Conservation (phyloP, 2,113 vertebrate genomes). For the Noctilio leporinus region DNA sequence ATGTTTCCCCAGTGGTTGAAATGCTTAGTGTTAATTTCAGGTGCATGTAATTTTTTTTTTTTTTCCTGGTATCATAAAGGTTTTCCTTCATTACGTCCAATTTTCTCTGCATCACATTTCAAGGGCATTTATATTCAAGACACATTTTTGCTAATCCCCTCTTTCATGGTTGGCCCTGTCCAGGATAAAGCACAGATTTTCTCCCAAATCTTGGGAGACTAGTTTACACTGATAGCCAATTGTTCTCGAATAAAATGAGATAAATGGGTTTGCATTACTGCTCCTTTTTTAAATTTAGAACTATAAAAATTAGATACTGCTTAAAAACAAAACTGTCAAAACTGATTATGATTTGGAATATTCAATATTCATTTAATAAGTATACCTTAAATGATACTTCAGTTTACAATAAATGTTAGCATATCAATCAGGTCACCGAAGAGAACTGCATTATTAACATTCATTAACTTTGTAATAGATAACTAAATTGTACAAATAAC, state of each 20-base stretch:
- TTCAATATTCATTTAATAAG: constrained; percentile 52
- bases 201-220: constrained; percentile 18
- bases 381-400: constrained; percentile 21
- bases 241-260: constrained; percentile 59
- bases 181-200: constrained; percentile 52
- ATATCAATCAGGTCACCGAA: constrained; percentile 53
- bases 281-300: constrained; percentile 37
- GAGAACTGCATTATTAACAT: constrained; percentile 62
- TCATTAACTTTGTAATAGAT: constrained; percentile 67
- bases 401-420: constrained; percentile 36
- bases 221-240: constrained; percentile 43
- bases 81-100: constrained; percentile 50
- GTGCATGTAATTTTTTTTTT: not conserved
- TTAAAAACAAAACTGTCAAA: constrained; percentile 49
- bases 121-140: constrained; percentile 40
- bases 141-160: constrained; percentile 58
- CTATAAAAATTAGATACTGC: not conserved
- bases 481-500: constrained; percentile 70
- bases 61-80: not conserved
- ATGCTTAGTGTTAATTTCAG: constrained; percentile 53
- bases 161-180: constrained; percentile 26
- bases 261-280: constrained; percentile 45
- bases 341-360: constrained; percentile 37
- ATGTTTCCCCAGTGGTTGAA: not conserved
- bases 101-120: constrained; percentile 53